Evolutionary conservation across 2,113 vertebrate species (phyloP), one percentile per base, ranked within the genome.

Genomic region (Perca fluviatilis): DNA sequence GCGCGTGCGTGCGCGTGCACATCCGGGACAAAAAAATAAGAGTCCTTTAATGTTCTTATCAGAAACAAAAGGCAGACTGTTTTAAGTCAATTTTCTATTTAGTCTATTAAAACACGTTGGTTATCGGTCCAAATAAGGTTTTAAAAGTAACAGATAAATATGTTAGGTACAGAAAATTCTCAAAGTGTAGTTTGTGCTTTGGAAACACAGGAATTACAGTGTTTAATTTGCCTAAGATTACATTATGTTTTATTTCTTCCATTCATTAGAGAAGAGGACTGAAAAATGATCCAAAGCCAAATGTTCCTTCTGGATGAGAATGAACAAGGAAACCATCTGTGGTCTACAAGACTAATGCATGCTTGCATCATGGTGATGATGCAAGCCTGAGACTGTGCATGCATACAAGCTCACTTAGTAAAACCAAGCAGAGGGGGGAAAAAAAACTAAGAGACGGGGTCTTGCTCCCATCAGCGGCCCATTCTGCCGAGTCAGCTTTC

Each of bases 401-500:
- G 50, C 8, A 36, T 43, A 61, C 61, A 62, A 9, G 36, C 61
- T 72, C 60, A 64, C 72, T 80, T 80, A 75, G 63, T 58, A 7
- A 86, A 74, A 76, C 60, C 58, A 74, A 81, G 66, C n/a, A 6
- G 60, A 21, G 27, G 9, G 9, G 6, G 11, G 14, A 13, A 53
- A 12, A 2, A 67, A 62, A 84, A 63, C n/a, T 21, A 56, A 68
- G 81, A 69, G 82, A 77, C 57, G 63, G 87, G 85, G 91, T 92
- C 87, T 75, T 87, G 82, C 86, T 86, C 89, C 87, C 89, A 67
- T 81, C 87, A 88, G 88, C 74, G 60, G 85, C 72, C 58, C 66
- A 25, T 86, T 90, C 80, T 94, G 93, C 93, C 62, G 86, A 87
- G 86, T 94, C 92, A 93, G 94, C 93, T 54, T 74, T 89, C 25